Conservation (phyloP, 2,113 vertebrate species). For the Romanogobio albipinnatus region DNA sequence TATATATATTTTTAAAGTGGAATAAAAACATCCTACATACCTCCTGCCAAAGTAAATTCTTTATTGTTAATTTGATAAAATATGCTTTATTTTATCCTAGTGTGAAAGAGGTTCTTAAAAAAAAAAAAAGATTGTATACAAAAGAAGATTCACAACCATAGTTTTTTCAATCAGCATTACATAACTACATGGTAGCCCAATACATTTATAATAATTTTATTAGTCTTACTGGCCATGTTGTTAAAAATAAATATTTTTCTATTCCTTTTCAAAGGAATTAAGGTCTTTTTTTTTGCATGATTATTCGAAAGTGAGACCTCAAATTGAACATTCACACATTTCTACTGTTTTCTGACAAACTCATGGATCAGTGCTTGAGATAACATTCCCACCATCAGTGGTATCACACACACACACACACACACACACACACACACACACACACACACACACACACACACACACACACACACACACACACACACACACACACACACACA, state of each 20-base stretch:
- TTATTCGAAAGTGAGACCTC: neutral
- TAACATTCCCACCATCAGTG: conserved; percentile 30
- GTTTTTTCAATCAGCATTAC: neutral
- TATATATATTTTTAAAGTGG: neutral
- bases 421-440: neutral
- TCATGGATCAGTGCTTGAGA: conserved; percentile 40
- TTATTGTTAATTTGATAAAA: neutral
- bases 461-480: neutral
- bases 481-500: conserved; percentile 1
- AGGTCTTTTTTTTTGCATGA: neutral
- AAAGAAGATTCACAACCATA: neutral
- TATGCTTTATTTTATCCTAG: neutral
- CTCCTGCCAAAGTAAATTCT: neutral
- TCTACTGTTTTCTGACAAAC: conserved; percentile 27
- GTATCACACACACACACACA: conserved; percentile 26
- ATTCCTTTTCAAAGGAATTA: neutral
- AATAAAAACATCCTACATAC: neutral
- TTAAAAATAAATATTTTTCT: neutral
- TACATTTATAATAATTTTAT: neutral
- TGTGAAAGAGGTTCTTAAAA: neutral
- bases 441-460: neutral
- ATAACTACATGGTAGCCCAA: neutral
- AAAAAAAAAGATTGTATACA: neutral
- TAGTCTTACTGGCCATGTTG: neutral
- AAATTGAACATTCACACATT: neutral